These are phyloP conservation scores for Stenopsyche tienmushanensis DNA, from an alignment of 1,140 invertebrate species.

Conservation along the genomic window DNA sequence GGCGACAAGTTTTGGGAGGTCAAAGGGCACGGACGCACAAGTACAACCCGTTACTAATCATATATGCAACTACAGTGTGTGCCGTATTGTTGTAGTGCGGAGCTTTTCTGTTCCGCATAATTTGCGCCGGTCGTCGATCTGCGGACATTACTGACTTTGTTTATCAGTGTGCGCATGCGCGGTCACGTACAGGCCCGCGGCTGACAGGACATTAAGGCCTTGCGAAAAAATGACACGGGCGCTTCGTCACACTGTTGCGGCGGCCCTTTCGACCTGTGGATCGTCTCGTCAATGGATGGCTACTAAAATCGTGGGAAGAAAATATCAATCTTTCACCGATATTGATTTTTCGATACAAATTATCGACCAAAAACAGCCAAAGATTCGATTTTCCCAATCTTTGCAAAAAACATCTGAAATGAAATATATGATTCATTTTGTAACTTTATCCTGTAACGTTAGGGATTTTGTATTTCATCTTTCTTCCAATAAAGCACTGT, in stretches of 20 bases:
- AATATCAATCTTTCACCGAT: too few relatives aligned
- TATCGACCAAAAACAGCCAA: too few relatives aligned
- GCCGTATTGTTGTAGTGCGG: conserved; percentile 3
- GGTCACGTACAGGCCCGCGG: conserved; percentile 20
- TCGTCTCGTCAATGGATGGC: neutral
- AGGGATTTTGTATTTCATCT: too few relatives aligned
- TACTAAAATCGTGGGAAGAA: too few relatives aligned
- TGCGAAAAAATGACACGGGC: conserved; percentile 8
- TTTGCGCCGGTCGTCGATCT: conserved; percentile 18
- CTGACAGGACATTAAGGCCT: neutral
- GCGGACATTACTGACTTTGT: conserved; percentile 28
- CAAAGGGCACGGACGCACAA: neutral
- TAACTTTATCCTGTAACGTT: too few relatives aligned
- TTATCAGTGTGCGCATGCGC: conserved; percentile 33
- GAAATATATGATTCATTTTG: too few relatives aligned
- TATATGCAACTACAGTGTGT: conserved; percentile 19
- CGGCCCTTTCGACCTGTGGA: neutral
- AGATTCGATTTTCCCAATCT: too few relatives aligned
- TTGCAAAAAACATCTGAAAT: too few relatives aligned
- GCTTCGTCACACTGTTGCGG: neutral
- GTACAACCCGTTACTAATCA: conserved; percentile 26
- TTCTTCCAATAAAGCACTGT: too few relatives aligned
- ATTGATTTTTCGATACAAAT: too few relatives aligned
- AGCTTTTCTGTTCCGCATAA: conserved; percentile 34
- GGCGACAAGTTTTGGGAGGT: too few relatives aligned